Evolutionary conservation across 2,888 invertebrate species (phyloP), one percentile per base, ranked within the genome.

Genomic region (Vesta saturnalis): DNA sequence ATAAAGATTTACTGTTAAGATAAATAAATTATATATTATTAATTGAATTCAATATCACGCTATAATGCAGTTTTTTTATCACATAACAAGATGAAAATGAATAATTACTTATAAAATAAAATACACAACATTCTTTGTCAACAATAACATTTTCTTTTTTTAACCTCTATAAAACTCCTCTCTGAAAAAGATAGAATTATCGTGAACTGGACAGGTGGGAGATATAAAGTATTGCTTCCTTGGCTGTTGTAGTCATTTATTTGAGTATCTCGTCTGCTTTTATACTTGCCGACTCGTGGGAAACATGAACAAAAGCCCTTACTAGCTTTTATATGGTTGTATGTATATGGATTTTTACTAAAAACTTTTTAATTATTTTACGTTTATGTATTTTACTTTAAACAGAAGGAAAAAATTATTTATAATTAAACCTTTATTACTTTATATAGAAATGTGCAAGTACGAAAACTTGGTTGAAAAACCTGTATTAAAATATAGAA

Each of bases 211-310:
- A 62, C 65, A 64, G 71, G 66, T 67, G 61, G 67, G 60, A 66
- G 59, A 59, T 57, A 15, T 71, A 69, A 72, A 60, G 67, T 60
- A 71, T 64, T 60, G 61, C 61, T 67, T 55, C 66, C 69, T 67
- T 58, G 63, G 67, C 67, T 35, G 63, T 30, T 65, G 67, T 57
- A 70, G 67, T 70, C 70, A 68, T 72, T 72, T 72, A 69, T 72
- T 63, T 66, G 69, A 67, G 60, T 64, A 71, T 55, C 68, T 60
- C 47, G 60, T 63, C 66, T 56, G 56, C 66, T 68, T 73, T 73
- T 67, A 65, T 70, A 61, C 65, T 68, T 56, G 71, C 73, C 73
- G 73, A 70, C 71, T 70, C 73, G 73, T 73, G 73, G 68, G 73
- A 73, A 73, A 70, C 55, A 54, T 23, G 67, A 73, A 69, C 69